Evolutionary conservation across 2,888 invertebrate species (phyloP).

Genomic region (Ophraella communa): DNA sequence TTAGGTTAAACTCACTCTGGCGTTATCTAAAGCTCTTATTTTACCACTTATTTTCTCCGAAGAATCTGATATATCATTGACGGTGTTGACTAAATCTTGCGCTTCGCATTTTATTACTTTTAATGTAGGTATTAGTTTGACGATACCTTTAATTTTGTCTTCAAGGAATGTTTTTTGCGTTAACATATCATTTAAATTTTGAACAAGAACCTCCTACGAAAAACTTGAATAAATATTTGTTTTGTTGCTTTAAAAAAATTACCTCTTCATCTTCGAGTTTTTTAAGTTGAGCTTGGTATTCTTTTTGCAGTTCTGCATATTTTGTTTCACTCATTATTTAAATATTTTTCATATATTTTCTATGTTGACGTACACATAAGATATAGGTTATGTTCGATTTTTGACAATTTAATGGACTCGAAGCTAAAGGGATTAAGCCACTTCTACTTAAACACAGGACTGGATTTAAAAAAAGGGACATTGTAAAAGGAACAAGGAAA

Average conservation of each 20-base stretch:
- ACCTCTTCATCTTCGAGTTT: slow-evolving; percentile 66
- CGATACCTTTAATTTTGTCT: slow-evolving; percentile 79
- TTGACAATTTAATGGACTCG: no score
- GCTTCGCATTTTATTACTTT: slow-evolving; percentile 79
- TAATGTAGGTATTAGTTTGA: slow-evolving; percentile 82
- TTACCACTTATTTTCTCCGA: slow-evolving; percentile 95
- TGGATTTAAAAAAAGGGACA: no score
- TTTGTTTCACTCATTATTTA: slow-evolving; percentile 19
- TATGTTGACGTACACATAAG: background rate
- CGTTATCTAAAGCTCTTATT: slow-evolving; percentile 91
- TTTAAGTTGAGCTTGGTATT: slow-evolving; percentile 65
- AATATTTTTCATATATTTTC: background rate
- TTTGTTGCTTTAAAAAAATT: background rate
- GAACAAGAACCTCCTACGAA: slow-evolving; percentile 71
- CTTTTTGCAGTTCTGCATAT: slow-evolving; percentile 58
- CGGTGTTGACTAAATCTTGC: slow-evolving; percentile 82
- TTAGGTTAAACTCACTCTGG: slow-evolving; percentile 70
- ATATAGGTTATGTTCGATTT: background rate
- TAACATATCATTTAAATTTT: slow-evolving; percentile 74
- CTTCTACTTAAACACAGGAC: no score
- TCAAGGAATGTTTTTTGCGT: slow-evolving; percentile 78
- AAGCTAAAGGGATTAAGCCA: no score
- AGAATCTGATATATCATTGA: slow-evolving; percentile 83
- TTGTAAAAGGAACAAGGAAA: no score
- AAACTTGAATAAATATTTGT: slow-evolving; percentile 10